Conservation (phyloP, 30 jellyfish, hydroid and myxozoan genomes). For the Catostylus mosaicus region DNA sequence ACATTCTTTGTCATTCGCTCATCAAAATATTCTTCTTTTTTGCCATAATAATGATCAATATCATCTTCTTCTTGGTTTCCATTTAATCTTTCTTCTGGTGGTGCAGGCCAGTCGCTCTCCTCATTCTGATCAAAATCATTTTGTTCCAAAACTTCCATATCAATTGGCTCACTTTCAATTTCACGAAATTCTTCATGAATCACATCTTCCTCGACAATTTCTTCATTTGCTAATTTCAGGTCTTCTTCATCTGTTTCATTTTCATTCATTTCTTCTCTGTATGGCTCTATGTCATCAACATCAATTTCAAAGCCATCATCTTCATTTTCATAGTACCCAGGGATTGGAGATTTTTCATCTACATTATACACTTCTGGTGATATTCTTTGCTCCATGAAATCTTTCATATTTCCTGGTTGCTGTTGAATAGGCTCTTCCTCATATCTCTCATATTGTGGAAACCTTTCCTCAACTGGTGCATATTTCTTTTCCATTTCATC, state of each 20-base stretch:
- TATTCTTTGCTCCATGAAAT: not conserved
- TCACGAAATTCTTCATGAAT: conserved; percentile 23
- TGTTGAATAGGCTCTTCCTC: not conserved
- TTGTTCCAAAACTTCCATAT: conserved; percentile 8
- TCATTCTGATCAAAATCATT: conserved; percentile 5
- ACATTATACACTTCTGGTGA: not conserved
- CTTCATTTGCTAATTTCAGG: not conserved
- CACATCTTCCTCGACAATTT: conserved; percentile 7
- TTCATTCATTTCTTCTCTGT: not conserved
- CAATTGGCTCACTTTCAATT: conserved; percentile 5
- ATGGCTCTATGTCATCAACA: not conserved
- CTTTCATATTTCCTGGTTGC: not conserved
- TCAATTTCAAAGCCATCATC: conserved; percentile 4
- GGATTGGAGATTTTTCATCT: too few species aligned
- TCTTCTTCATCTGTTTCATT: conserved; percentile 3
- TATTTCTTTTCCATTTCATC: not conserved
- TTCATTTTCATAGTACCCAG: not conserved
- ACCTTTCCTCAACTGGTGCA: not conserved
- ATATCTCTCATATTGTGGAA: not conserved
- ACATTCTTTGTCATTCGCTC: not conserved
- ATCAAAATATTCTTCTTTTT: not conserved
- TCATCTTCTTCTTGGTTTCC: not conserved
- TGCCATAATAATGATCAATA: not conserved
- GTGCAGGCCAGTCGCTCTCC: conserved; percentile 42
- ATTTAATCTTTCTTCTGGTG: conserved; percentile 1